Evolutionary conservation across 2,888 invertebrate species (phyloP).

Genomic region (Gymnocheta viridis): DNA sequence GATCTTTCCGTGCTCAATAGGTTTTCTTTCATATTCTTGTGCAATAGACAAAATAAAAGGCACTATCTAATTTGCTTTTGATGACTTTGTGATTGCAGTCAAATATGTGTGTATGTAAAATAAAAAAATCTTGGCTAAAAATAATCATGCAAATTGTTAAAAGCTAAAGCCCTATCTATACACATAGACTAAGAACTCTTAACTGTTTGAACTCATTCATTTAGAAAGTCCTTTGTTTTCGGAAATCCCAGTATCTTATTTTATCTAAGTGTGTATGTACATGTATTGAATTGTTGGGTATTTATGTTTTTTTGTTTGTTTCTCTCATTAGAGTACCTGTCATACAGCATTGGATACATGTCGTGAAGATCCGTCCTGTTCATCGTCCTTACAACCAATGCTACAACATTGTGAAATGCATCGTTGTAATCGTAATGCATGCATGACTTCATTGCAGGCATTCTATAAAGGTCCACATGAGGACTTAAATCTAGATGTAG

Average conservation of each 20-base stretch:
- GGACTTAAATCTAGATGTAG: constrained; percentile 93
- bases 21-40: background rate
- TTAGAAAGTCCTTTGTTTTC: constrained; percentile 51
- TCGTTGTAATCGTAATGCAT: constrained; percentile 91
- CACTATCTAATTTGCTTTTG: background rate
- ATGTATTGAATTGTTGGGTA: constrained; percentile 24
- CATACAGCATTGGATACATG: constrained; percentile 92
- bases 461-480: constrained; percentile 92
- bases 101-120: background rate
- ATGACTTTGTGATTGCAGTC: constrained; percentile 25
- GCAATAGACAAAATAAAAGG: background rate
- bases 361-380: constrained; percentile 91
- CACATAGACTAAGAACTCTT: background rate
- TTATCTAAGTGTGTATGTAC: background rate
- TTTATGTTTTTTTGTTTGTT: constrained; percentile 26
- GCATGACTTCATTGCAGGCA: constrained; percentile 92
- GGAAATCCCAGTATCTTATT: constrained; percentile 42
- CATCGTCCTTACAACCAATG: constrained; percentile 90
- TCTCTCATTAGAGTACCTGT: constrained; percentile 88
- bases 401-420: constrained; percentile 90
- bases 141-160: background rate
- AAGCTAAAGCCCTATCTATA: background rate
- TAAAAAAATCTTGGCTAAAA: background rate
- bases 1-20: background rate
- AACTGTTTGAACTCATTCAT: constrained; percentile 66